Evolutionary conservation across 2,888 invertebrate species (phyloP), one percentile per base, ranked within the genome.

Genomic region (Andrena hattorfiana): DNA sequence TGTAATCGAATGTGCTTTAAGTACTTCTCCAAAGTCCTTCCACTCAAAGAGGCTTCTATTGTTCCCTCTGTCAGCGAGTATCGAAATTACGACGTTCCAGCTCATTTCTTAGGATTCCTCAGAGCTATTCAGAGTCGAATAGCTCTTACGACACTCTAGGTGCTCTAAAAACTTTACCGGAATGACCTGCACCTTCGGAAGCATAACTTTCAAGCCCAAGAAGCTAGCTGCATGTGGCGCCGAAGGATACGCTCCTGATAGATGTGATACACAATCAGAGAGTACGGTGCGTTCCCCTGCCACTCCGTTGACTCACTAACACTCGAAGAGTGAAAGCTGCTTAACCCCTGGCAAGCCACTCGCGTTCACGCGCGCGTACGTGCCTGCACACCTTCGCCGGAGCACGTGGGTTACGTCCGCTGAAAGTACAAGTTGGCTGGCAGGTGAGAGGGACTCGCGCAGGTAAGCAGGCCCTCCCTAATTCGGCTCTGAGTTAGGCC

Each of bases 281-380:
- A 77, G 83, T 67, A 79, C 63, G 73, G 75, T 48, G 75, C 79
- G 71, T 85, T 86, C 79, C 77, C 81, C 76, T 84, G 85, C 77
- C 80, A 78, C 67, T 64, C 78, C 66, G 66, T 84, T 80, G 83
- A 83, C 84, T 88, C 85, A 87, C 87, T 84, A 89, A 89, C 86
- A 89, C 89, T 83, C 72, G 42, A 73, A 89, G 87, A 91, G 91
- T 90, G 91, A 91, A 91, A 91, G 91, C 89, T 77, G 83, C 81
- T 85, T 89, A 85, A 86, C 74, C 77, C 82, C 69, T 48, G 62
- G 8, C 59, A 42, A 54, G 28, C 66, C 16, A 23, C 56, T 62
- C 32, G 49, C 64, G 26, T n/a, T 20, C 23, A 16, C 56, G 26
- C 67, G 56, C 60, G 26, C 42, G 35, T 48, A 26, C n/a, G 66